These are phyloP conservation scores for Conger conger DNA, from an alignment of 2,113 vertebrate species.

Conservation along the genomic window DNA sequence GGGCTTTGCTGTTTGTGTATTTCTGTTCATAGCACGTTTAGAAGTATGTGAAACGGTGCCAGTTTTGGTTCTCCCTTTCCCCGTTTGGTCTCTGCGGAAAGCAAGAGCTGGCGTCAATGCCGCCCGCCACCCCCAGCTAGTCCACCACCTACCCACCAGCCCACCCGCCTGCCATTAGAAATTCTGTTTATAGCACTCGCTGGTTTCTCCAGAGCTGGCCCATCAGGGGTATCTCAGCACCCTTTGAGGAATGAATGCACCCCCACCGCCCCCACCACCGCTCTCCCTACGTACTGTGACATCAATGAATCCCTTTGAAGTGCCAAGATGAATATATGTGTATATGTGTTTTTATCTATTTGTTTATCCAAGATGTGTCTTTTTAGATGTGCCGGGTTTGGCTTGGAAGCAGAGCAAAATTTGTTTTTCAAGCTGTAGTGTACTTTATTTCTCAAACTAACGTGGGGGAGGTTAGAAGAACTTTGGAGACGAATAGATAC, in stretches of 20 bases:
- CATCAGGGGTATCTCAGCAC: slow-evolving; percentile 70
- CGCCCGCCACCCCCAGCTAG: slow-evolving; percentile 60
- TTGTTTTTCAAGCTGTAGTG: slow-evolving; percentile 29
- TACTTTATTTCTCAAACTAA: slow-evolving; percentile 34
- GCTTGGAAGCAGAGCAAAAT: slow-evolving; percentile 43
- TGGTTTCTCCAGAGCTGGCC: slow-evolving; percentile 64
- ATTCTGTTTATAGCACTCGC: slow-evolving; percentile 77
- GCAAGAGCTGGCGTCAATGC: slow-evolving; percentile 64
- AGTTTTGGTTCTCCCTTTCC: slow-evolving; percentile 63
- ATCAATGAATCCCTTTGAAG: slow-evolving; percentile 77
- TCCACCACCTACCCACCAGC: slow-evolving; percentile 60
- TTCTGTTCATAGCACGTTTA: slow-evolving; percentile 41
- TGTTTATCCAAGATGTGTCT: slow-evolving; percentile 55
- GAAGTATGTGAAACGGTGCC: slow-evolving; percentile 69
- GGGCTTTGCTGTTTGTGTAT: slow-evolving; percentile 29
- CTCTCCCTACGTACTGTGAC: slow-evolving; percentile 67
- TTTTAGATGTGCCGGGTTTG: slow-evolving; percentile 60
- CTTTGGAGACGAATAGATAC: background rate
- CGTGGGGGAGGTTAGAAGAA: background rate
- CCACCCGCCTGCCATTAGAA: slow-evolving; percentile 70
- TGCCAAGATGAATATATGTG: slow-evolving; percentile 64
- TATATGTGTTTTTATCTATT: slow-evolving; percentile 69
- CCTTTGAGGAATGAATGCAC: slow-evolving; percentile 72
- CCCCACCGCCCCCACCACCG: slow-evolving; percentile 61
- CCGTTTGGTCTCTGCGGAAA: slow-evolving; percentile 64